A percentile compares a stretch with the other conserved stretches of the same genome.
Conservation (phyloP, 2,888 invertebrate genomes). For the Poecilus cupreus region DNA sequence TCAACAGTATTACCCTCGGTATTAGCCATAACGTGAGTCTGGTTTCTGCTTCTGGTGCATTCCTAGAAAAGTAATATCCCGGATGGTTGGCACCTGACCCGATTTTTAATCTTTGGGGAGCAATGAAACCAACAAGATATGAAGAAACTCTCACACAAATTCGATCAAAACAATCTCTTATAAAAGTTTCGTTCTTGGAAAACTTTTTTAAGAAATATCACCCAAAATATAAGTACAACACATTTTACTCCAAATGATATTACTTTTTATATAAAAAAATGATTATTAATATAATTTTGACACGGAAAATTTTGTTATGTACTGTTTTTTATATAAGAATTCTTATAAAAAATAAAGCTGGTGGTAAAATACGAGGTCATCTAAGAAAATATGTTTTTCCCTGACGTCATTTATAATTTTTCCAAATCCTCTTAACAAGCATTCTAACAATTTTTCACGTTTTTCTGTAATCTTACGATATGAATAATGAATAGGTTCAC, state of each 20-base stretch:
- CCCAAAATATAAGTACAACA: background rate
- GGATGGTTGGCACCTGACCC: background rate
- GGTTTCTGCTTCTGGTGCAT: background rate
- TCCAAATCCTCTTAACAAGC: constrained; percentile 41
- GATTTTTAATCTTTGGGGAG: constrained; percentile 32
- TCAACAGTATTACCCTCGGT: constrained; percentile 15
- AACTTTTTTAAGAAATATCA: background rate
- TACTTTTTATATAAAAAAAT: too few relatives aligned
- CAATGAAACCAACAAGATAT: constrained; percentile 5
- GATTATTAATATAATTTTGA: background rate
- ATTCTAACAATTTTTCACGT: constrained; percentile 26
- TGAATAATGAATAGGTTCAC: constrained; percentile 34
- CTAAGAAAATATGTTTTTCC: constrained; percentile 34
- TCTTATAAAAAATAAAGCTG: background rate
- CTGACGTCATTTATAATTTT: constrained; percentile 37
- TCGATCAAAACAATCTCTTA: constrained; percentile 21
- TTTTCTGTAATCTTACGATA: constrained; percentile 30
- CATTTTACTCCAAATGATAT: too few relatives aligned
- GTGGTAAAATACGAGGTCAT: constrained; percentile 13
- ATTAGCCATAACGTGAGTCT: background rate
- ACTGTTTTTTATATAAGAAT: background rate
- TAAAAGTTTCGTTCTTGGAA: background rate
- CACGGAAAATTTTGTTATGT: background rate
- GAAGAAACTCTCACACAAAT: constrained; percentile 26
- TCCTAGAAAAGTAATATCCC: constrained; percentile 11